phyloP scores from a whole-genome alignment of 2,888 invertebrate genomes.

The Glaucopsyche alexis region DNA sequence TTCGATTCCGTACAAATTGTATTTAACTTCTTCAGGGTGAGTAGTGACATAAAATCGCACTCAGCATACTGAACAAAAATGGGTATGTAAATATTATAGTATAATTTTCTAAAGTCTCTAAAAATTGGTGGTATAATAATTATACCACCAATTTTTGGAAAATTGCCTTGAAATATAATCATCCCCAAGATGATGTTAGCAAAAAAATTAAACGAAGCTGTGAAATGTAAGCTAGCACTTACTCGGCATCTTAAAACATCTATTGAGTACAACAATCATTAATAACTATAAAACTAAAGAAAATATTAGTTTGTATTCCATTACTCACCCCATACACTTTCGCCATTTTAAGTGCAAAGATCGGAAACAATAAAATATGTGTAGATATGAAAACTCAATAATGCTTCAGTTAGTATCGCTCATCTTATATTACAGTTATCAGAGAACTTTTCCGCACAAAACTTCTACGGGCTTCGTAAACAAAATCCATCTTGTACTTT shows the following conservation, averaged over 20 bases:
- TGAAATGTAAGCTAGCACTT: neutral
- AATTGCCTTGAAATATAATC: too few species aligned
- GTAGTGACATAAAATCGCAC: too few species aligned
- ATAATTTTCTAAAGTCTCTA: too few species aligned
- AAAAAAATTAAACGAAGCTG: too few species aligned
- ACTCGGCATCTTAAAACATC: neutral
- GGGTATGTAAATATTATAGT: too few species aligned
- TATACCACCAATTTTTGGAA: too few species aligned
- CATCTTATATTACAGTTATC: slow-evolving; percentile 45
- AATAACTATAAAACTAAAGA: neutral
- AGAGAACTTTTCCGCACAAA: slow-evolving; percentile 36
- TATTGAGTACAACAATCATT: neutral
- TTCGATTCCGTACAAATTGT: too few species aligned
- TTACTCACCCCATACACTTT: neutral
- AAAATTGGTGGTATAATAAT: too few species aligned
- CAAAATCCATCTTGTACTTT: slow-evolving; percentile 37
- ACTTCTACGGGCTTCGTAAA: slow-evolving; percentile 40
- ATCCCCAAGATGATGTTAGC: too few species aligned
- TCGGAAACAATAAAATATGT: slow-evolving; percentile 20
- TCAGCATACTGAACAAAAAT: neutral
- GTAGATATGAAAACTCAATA: slow-evolving; percentile 37
- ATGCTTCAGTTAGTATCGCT: slow-evolving; percentile 35
- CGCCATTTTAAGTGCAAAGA: slow-evolving; percentile 2
- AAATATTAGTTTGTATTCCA: neutral
- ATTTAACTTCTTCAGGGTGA: too few species aligned